Percentiles rank a stretch among this genome's conserved stretches.
These are phyloP conservation scores for Nipponia nippon DNA, from an alignment of 2,113 vertebrate genomes.

Conservation along the genomic window DNA sequence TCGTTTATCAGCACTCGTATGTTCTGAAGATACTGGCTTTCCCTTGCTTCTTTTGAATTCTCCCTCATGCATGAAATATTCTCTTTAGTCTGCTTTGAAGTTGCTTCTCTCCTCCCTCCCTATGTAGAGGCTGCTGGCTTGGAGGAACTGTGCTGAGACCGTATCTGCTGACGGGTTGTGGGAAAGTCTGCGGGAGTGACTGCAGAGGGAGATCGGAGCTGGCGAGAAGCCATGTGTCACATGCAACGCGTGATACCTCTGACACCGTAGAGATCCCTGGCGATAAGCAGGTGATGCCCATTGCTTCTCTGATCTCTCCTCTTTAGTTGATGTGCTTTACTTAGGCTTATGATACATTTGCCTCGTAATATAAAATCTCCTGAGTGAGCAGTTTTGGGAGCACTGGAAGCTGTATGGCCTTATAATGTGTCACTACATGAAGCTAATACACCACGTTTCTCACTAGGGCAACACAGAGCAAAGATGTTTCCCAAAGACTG, in stretches of 20 bases:
- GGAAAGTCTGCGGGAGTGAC: neutral
- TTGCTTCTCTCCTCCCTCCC: neutral
- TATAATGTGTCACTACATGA: neutral
- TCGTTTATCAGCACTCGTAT: neutral
- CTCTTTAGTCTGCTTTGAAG: neutral
- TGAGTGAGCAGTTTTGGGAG: neutral
- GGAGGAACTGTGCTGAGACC: neutral
- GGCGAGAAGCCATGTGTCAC: neutral
- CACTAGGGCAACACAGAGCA: neutral
- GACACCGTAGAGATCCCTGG: neutral
- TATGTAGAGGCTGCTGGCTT: neutral
- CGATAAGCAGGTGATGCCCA: neutral
- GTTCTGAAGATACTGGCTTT: neutral
- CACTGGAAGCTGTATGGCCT: neutral
- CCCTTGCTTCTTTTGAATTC: neutral
- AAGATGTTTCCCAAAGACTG: neutral
- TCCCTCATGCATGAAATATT: neutral
- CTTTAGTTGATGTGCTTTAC: neutral
- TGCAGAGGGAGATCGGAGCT: neutral
- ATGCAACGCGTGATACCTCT: rapidly evolving
- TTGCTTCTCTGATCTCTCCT: neutral
- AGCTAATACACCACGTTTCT: neutral
- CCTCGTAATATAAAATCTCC: neutral
- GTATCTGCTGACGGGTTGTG: rapidly evolving
- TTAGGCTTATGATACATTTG: neutral